Conservation (phyloP, 1,140 invertebrate species). For the Ericerus pela region DNA sequence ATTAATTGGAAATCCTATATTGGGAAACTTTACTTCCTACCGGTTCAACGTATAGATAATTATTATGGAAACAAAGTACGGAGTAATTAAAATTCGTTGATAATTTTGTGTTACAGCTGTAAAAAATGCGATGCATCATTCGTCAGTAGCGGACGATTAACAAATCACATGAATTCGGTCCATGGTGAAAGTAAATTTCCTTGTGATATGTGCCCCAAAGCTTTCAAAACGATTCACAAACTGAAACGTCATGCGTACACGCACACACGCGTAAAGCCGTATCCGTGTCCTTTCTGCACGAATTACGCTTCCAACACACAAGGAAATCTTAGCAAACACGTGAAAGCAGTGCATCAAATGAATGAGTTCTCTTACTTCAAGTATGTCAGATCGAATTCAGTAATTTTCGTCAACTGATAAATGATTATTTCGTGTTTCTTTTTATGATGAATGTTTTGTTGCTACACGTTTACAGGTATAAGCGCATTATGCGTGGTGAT, state of each 20-base stretch:
- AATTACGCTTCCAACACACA: constrained; percentile 5
- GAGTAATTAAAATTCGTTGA: too few species aligned
- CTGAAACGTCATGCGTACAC: neutral
- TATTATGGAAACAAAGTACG: too few species aligned
- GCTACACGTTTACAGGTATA: neutral
- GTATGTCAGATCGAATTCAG: neutral
- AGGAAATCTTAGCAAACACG: constrained; percentile 10
- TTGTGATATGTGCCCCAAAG: neutral
- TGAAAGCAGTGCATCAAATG: neutral
- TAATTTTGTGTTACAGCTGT: neutral
- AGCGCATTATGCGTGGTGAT: neutral
- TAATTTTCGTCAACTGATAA: too few species aligned
- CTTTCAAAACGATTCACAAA: constrained; percentile 2
- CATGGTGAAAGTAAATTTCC: constrained; percentile 5
- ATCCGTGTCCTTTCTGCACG: neutral
- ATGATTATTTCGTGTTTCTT: too few species aligned
- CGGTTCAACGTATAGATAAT: too few species aligned
- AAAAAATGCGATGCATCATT: neutral
- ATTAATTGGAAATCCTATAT: neutral
- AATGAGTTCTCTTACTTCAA: neutral
- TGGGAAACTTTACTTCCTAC: too few species aligned
- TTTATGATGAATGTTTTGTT: too few species aligned
- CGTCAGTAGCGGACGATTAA: neutral
- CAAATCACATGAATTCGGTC: neutral
- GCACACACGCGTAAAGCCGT: neutral